A percentile compares a stretch with the other conserved stretches of the same genome.
phyloP scores from a whole-genome alignment of 2,888 invertebrate genomes.

The Latrodectus elegans region DNA sequence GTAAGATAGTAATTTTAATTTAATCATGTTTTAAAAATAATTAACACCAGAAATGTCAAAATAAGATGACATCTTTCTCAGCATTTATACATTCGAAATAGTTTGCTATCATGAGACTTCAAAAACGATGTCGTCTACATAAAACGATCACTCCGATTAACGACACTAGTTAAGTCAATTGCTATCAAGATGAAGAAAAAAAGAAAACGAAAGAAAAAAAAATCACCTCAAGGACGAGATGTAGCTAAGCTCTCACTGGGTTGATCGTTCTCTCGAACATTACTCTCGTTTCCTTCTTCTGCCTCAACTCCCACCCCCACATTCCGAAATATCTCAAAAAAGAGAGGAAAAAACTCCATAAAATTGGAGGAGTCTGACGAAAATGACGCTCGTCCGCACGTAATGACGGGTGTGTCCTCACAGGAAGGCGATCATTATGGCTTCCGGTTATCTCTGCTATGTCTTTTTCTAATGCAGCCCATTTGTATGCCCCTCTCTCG shows the following conservation, averaged over 20 bases:
- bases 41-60: too few species aligned
- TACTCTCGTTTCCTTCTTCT: slow-evolving; percentile 11
- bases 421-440: slow-evolving; percentile 67
- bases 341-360: not conserved
- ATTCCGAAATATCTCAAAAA: slow-evolving; percentile 1
- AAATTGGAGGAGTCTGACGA: not conserved
- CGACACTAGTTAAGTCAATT: slow-evolving; percentile 14
- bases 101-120: too few species aligned
- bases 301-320: slow-evolving; percentile 6
- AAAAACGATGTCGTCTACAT: too few species aligned
- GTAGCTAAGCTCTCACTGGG: not conserved
- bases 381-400: slow-evolving; percentile 8
- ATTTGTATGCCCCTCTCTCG: slow-evolving; percentile 54
- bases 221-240: slow-evolving; percentile 2
- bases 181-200: not conserved
- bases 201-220: not conserved
- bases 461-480: slow-evolving; percentile 42
- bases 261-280: slow-evolving; percentile 31
- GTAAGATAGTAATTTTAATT: too few species aligned
- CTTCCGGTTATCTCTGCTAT: slow-evolving; percentile 52
- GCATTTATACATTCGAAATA: too few species aligned
- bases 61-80: too few species aligned
- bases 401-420: slow-evolving; percentile 53
- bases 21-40: too few species aligned
- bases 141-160: not conserved